These are phyloP conservation scores for Dipodomys merriami DNA, from an alignment of 2,113 vertebrate genomes.

Conservation along the genomic window DNA sequence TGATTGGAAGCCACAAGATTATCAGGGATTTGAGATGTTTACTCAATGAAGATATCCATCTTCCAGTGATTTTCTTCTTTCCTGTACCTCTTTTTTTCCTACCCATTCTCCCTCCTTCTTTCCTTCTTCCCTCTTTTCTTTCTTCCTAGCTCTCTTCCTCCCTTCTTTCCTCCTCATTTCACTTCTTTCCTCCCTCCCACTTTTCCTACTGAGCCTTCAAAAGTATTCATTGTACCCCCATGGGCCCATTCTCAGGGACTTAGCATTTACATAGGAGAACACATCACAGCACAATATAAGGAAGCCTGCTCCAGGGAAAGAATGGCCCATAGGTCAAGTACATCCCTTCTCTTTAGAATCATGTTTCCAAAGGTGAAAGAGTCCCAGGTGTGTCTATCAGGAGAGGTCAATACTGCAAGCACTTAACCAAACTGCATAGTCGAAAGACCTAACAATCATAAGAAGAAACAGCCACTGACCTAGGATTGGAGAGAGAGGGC, in stretches of 20 bases:
- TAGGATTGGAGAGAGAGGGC: background rate
- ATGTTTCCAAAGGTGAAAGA: background rate
- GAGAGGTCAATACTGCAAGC: background rate
- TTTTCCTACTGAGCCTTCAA: background rate
- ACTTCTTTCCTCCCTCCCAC: too few species aligned
- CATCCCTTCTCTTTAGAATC: background rate
- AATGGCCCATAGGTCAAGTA: too few species aligned
- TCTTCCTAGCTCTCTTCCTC: background rate
- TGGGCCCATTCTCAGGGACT: background rate
- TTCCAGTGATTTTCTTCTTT: background rate
- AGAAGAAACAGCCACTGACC: background rate
- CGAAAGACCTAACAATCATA: background rate
- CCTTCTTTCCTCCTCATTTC: too few species aligned
- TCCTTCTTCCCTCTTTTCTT: accelerated
- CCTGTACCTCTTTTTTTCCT: background rate
- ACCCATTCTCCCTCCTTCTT: too few species aligned
- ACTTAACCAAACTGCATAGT: background rate
- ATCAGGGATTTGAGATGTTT: background rate
- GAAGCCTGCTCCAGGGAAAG: background rate
- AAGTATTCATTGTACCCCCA: background rate
- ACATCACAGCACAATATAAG: background rate
- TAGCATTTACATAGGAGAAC: background rate
- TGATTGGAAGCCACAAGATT: background rate
- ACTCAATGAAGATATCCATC: background rate
- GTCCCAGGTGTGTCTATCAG: background rate